A percentile compares a stretch with the other conserved stretches of the same genome.
Conservation (phyloP, 1,140 invertebrate species). For the Ericerus pela region DNA sequence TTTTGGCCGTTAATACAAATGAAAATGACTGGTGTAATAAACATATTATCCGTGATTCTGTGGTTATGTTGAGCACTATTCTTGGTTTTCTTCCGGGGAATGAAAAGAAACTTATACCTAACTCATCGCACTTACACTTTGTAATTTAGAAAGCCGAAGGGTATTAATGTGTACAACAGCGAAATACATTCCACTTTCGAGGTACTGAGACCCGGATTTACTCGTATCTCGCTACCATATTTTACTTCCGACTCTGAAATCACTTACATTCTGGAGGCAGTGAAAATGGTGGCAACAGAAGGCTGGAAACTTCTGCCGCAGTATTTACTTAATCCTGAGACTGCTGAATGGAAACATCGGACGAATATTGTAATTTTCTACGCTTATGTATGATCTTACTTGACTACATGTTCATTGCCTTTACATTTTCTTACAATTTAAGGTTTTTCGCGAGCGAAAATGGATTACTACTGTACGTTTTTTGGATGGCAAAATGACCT, state of each 20-base stretch:
- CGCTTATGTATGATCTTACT: neutral
- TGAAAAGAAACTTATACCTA: no score
- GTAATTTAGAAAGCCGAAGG: no score
- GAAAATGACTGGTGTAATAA: no score
- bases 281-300: slow-evolving; percentile 74
- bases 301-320: slow-evolving; percentile 81
- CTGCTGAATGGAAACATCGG: slow-evolving; percentile 77
- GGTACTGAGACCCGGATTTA: slow-evolving; percentile 72
- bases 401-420: neutral
- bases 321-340: slow-evolving; percentile 70
- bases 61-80: no score
- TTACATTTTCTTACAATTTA: slow-evolving; percentile 12
- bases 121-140: no score
- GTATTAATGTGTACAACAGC: no score
- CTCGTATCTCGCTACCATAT: slow-evolving; percentile 68
- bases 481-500: slow-evolving; percentile 55
- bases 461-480: slow-evolving; percentile 68
- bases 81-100: no score
- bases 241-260: slow-evolving; percentile 66
- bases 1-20: no score
- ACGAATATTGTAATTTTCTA: slow-evolving; percentile 44
- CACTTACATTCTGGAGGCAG: slow-evolving; percentile 65
- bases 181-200: slow-evolving; percentile 50
- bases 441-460: slow-evolving; percentile 54
- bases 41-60: no score